Conservation (phyloP, 2,888 invertebrate genomes). For the Thysanoteuthis rhombus region DNA sequence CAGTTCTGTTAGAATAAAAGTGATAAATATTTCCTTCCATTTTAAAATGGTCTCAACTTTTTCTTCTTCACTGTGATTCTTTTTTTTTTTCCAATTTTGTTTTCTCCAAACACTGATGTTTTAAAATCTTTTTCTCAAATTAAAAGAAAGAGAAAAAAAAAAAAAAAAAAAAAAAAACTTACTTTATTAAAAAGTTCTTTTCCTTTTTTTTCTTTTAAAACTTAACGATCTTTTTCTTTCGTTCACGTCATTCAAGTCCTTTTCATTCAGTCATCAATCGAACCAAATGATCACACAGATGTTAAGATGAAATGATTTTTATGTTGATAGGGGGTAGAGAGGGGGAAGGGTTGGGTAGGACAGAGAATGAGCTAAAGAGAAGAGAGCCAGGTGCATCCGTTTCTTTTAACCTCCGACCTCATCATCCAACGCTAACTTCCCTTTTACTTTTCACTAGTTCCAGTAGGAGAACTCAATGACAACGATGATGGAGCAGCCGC, state of each 20-base stretch:
- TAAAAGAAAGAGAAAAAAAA: too few species aligned
- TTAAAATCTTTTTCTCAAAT: neutral
- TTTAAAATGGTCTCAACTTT: neutral
- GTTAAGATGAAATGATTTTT: neutral
- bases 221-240: neutral
- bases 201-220: neutral
- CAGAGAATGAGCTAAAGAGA: neutral
- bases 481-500: neutral
- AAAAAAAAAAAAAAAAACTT: too few species aligned
- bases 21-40: neutral
- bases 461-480: neutral
- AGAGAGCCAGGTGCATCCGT: neutral
- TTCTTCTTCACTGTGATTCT: too few species aligned
- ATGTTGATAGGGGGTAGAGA: neutral
- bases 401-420: neutral
- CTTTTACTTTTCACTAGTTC: neutral
- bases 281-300: neutral
- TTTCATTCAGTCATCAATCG: neutral
- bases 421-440: neutral
- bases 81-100: neutral
- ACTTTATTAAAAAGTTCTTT: neutral
- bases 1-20: neutral
- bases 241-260: neutral
- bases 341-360: neutral
- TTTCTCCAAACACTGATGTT: neutral